Conservation (phyloP, 2,888 invertebrate genomes). For the Tribolium freemani region DNA sequence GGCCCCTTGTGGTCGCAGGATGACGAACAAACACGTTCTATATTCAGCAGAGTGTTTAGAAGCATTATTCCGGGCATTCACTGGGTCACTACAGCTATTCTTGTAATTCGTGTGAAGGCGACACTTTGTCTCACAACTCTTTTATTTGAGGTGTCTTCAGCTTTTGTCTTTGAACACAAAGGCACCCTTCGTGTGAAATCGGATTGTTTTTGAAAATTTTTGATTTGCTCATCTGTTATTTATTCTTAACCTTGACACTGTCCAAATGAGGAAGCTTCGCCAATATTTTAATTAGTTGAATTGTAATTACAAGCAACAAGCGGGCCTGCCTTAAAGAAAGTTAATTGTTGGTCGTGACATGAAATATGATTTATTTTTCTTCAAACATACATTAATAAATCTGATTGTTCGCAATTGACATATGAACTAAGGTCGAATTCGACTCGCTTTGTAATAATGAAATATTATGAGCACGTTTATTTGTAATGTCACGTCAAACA, state of each 20-base stretch:
- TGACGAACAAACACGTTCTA: conserved; percentile 41
- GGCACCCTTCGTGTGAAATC: too few relatives aligned
- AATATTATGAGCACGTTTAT: conserved; percentile 25
- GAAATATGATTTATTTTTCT: conserved; percentile 17
- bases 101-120: conserved; percentile 23
- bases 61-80: conserved; percentile 35
- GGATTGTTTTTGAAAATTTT: too few relatives aligned
- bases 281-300: not conserved
- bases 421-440: conserved; percentile 35
- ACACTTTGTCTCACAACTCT: too few relatives aligned
- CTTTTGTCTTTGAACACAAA: too few relatives aligned
- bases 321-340: too few relatives aligned
- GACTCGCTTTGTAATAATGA: conserved; percentile 1
- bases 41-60: conserved; percentile 7
- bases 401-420: conserved; percentile 34
- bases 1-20: not conserved
- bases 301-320: too few relatives aligned
- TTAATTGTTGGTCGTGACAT: too few relatives aligned
- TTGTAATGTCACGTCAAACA: conserved; percentile 33
- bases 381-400: conserved; percentile 24
- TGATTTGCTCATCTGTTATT: too few relatives aligned
- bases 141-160: too few relatives aligned
- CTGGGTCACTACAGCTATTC: conserved; percentile 34
- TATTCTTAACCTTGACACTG: too few relatives aligned
- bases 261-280: not conserved